Evolutionary conservation across 2,113 vertebrate genomes (phyloP).

Genomic region (Aspidoscelis tigris): DNA sequence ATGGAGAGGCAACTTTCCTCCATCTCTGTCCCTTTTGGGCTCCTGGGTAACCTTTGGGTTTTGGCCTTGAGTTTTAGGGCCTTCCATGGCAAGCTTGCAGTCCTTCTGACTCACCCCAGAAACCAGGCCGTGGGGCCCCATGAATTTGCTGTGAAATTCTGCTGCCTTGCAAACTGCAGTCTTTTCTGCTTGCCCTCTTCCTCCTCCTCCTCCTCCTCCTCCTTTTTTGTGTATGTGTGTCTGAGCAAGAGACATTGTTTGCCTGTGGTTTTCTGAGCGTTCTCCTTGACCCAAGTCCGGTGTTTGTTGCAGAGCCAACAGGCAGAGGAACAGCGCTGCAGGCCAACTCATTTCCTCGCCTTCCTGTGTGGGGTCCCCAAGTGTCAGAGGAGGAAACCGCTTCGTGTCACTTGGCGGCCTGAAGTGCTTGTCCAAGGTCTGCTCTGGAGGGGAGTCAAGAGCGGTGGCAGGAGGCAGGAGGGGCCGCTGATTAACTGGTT

Average conservation of each 20-base stretch:
- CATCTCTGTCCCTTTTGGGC: neutral
- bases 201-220: neutral
- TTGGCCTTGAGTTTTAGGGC: too few relatives aligned
- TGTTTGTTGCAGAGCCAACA: neutral
- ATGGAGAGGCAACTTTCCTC: neutral
- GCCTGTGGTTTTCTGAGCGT: neutral
- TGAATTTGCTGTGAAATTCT: too few relatives aligned
- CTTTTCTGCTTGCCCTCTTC: neutral
- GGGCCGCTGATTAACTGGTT: neutral
- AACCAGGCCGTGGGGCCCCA: too few relatives aligned
- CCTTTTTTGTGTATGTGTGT: neutral
- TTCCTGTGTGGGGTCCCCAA: neutral
- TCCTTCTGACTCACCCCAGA: too few relatives aligned
- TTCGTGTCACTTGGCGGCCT: neutral
- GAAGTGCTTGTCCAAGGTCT: neutral
- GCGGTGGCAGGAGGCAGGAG: neutral
- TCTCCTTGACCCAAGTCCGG: neutral
- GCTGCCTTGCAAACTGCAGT: too few relatives aligned
- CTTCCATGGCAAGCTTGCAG: too few relatives aligned
- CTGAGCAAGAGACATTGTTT: neutral
- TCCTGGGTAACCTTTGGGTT: too few relatives aligned
- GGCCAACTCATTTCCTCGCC: neutral
- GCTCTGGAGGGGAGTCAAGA: slow-evolving; percentile 3
- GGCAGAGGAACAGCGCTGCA: neutral
- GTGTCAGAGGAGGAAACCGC: neutral